Conservation (phyloP, 2,797 vertebrate species). For the Typhlichthys subterraneus region DNA sequence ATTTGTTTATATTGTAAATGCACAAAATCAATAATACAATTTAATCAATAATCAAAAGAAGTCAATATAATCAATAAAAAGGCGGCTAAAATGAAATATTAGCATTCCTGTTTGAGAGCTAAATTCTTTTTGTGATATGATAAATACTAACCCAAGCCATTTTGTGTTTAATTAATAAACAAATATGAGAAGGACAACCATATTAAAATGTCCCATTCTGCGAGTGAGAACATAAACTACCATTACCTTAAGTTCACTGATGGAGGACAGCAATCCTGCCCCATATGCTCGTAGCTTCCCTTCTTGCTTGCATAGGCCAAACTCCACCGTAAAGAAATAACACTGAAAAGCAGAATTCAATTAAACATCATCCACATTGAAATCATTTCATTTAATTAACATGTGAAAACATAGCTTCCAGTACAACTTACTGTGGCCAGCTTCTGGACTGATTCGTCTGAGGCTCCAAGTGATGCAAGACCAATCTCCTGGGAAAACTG, state of each 20-base stretch:
- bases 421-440: constrained; percentile 85
- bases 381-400: neutral
- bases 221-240: constrained; percentile 1
- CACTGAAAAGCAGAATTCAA: constrained; percentile 75
- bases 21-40: neutral
- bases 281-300: constrained; percentile 92
- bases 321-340: constrained; percentile 98
- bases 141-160: neutral
- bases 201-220: neutral
- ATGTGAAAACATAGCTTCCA: constrained; percentile 42
- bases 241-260: constrained; percentile 89
- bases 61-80: neutral
- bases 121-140: neutral
- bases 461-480: constrained; percentile 90
- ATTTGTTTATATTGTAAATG: neutral
- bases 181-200: neutral
- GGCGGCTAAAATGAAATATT: neutral
- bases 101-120: neutral
- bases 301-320: constrained; percentile 97
- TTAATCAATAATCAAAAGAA: neutral
- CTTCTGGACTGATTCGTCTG: constrained; percentile 91
- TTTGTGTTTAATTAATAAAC: neutral
- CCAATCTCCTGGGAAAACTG: constrained; percentile 97
- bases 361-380: neutral
- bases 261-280: constrained; percentile 94